Base-by-base conservation (phyloP, 2,888 invertebrate species). In the Crocallis elinguaria region DNA sequence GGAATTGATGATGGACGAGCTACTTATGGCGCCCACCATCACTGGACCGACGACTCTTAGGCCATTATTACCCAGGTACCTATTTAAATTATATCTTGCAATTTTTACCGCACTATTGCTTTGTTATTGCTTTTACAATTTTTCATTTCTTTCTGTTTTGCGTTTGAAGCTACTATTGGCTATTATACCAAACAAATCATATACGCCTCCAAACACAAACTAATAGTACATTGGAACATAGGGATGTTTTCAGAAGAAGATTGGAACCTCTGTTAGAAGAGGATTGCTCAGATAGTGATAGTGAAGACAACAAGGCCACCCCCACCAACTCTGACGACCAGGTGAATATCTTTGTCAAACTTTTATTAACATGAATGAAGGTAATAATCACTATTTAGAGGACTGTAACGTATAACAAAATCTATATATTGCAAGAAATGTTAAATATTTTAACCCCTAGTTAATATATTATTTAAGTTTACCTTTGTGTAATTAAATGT, bases 261-360 rank as follows among this genome's bases (percentile, higher is more conserved):
- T 86, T 97, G 73, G 97, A 97, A 79, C 96, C 97, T 41, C 92
- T 97, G 4, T 93, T 96, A 62, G 96, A 97, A 84, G 97, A 97
- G 85, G 96, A 97, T 21, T 94, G 93, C 56, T 95, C 95, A 13
- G 95, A 95, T 72, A 94, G 94, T 66, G 87, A 75, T 51, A 88
- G 89, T 45, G 88, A 88, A 67, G 86, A 91, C 52, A 88, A 90
- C 67, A 92, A 91, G 51, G 82, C 86, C 1, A 88, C 91, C 7
- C 88, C 92, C 60, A 90, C 91, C 66, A 86, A 92, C 63, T 87
- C 89, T 39, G 90, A 90, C 8, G 88, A 90, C 80, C 92, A 91
- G 91, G 92, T 92, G 92, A 89, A 88, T 88, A 90, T 82, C 51
- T 59, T 49, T 23, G n/a, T 27, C 41, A 27, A 32, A 21, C 43